Base-by-base conservation (phyloP, 2,113 vertebrate genomes). In the Rhynchomys soricoides region DNA sequence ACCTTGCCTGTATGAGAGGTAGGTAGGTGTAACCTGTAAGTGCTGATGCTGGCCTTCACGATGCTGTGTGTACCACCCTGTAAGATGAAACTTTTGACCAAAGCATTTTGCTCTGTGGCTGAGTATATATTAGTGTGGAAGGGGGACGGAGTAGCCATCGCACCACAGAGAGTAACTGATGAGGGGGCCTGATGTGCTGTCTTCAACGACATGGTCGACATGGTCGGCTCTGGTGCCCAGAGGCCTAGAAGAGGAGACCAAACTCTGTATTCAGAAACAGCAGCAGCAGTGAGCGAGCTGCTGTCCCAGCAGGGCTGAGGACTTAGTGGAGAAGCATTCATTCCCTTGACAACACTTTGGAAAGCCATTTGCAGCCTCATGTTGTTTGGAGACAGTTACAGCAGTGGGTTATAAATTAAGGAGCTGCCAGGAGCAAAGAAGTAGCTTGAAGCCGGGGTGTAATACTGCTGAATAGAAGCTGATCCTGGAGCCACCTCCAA, bases 341-440 rank as follows among this genome's bases (percentile, higher is more conserved):
- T 94, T 90, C 15, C 95, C 96, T 50, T 91, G 95, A 89, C 88
- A 93, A 94, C 93, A n/a, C 66, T 94, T 66, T 95, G 86, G 89
- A 96, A 75, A 94, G 89, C 93, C 64, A 34, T 45, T 82, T 92
- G 71, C 86, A 85, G 79, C 93, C 94, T 95, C 29, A 17, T 11
- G 7, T 77, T 91, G 66, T 93, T 93, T 71, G 78, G 78, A 90
- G 85, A 96, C 89, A 29, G 87, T 83, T 93, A 5, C 26, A 64
- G 43, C 74, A 13, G 88, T 0, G 0, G 88, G 45, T 90, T 91
- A 71, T 90, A 90, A 93, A 92, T 70, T 82, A 5, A 26, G 74
- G 55, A 66, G 55, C 66, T 17, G 4, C 4, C 37, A 82, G 82
- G 48, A 97, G 57, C 78, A 62, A 29, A 75, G 29, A 78, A 82